Percentiles rank a stretch among this genome's conserved stretches.
phyloP scores from a whole-genome alignment of 2,797 vertebrate genomes.

The Rhabdophis nuchalis region DNA sequence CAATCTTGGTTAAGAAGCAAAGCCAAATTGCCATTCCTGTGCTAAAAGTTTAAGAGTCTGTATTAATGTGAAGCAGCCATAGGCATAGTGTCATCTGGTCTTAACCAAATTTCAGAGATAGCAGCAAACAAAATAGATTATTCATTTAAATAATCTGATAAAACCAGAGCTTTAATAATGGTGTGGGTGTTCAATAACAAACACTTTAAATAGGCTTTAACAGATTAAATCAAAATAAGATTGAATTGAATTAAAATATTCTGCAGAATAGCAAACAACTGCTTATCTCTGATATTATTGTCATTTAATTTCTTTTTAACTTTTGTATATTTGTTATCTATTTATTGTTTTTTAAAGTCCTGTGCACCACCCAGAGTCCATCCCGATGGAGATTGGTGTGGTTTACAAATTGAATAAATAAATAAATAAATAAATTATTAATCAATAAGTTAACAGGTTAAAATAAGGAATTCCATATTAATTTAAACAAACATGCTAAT shows the following conservation, averaged over 20 bases:
- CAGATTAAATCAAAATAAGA: not conserved
- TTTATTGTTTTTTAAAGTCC: no score
- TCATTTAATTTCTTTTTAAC: no score
- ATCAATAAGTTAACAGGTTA: not conserved
- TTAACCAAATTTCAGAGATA: not conserved
- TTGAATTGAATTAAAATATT: not conserved
- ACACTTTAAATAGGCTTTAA: not conserved
- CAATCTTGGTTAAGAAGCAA: not conserved
- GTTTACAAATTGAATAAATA: no score
- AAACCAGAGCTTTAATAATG: not conserved
- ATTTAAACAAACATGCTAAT: not conserved
- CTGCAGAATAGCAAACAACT: not conserved
- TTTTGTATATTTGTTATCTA: no score
- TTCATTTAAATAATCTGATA: not conserved
- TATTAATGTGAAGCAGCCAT: not conserved
- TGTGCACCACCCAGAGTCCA: no score
- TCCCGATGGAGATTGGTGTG: no score
- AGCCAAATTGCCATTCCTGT: not conserved
- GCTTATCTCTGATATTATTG: not conserved
- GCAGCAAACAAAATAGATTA: not conserved
- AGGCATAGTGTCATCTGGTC: not conserved
- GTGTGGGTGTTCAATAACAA: not conserved
- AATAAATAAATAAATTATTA: no score
- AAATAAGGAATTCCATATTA: not conserved
- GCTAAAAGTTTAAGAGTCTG: not conserved